Base-by-base conservation (phyloP, 1,140 invertebrate species). In the Cepaea nemoralis region DNA sequence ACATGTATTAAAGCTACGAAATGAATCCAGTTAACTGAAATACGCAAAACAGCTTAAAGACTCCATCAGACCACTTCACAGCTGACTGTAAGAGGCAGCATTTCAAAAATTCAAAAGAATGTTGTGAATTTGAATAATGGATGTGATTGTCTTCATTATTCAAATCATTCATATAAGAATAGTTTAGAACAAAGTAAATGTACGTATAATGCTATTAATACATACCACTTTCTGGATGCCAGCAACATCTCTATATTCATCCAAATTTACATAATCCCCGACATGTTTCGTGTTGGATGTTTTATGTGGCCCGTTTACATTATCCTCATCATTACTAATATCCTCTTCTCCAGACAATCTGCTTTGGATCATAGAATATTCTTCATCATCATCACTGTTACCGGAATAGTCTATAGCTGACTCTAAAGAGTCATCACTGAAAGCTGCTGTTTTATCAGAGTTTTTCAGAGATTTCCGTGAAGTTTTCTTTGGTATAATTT, bases 251-350 rank as follows among this genome's bases (percentile, higher is more conserved):
- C 83, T 50, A 35, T 63, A 84, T 45, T 75, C 35, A 39, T 82
- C 80, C 80, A 84, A 77, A 45, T 84, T 84, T 24, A 82, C 73
- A 79, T 84, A 84, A 12, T 84, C 80, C 22, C 42, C 83, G 6
- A 40, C 83, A 66, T 42, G 31, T 27, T n/a, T 45, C 19, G 24
- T 35, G 42, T 35, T 40, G 14, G 35, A 19, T 66, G 59, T 5
- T 63, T 63, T n/a, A 63, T 19, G 33, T 63, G 59, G 33, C 22
- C n/a, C 27, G 33, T 63, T 63, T 27, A 63, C 27, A 63, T 31
- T 31, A 10, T 31, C 59, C 33, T 16, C 27, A 31, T 63, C 27
- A 31, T 63, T 31, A 6, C 33, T 63, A 6, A 63, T 27, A 63
- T 31, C n/a, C 6, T 19, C n/a, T 31, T 63, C n/a, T 63, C 27